Conservation (phyloP, 2,888 invertebrate genomes). For the Panzeria rudis region DNA sequence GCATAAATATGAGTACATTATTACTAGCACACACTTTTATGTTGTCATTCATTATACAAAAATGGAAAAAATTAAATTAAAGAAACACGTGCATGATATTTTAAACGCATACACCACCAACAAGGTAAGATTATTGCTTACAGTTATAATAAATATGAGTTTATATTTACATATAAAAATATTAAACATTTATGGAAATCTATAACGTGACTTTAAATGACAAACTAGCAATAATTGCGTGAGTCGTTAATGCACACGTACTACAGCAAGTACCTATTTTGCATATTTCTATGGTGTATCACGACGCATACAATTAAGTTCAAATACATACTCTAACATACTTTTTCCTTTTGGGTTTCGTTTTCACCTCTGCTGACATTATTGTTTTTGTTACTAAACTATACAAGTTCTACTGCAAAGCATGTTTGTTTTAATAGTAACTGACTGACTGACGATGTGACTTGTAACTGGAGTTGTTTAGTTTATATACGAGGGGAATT, state of each 20-base stretch:
- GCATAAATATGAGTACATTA: constrained; percentile 8
- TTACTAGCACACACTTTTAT: not conserved
- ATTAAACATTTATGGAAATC: not conserved
- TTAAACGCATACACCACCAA: not conserved
- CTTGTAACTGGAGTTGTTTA: too few relatives aligned
- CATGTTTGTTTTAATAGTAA: not conserved
- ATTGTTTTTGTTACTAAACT: not conserved
- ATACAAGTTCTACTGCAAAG: not conserved
- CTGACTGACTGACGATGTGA: not conserved
- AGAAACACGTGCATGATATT: not conserved
- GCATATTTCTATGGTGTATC: constrained; percentile 16
- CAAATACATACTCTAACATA: not conserved
- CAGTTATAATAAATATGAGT: not conserved
- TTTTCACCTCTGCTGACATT: not conserved
- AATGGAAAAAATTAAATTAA: not conserved
- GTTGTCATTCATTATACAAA: not conserved
- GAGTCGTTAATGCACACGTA: constrained; percentile 31
- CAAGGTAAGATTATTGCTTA: not conserved
- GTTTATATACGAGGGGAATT: too few relatives aligned
- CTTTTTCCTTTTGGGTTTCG: not conserved
- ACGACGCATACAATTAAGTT: not conserved
- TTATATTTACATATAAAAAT: not conserved
- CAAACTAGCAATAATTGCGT: constrained; percentile 64
- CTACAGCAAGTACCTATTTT: constrained; percentile 3
- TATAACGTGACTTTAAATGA: constrained; percentile 66